These are phyloP conservation scores for Trissoscelio sp. DNA, from an alignment of 2,888 invertebrate genomes.

Conservation along the genomic window DNA sequence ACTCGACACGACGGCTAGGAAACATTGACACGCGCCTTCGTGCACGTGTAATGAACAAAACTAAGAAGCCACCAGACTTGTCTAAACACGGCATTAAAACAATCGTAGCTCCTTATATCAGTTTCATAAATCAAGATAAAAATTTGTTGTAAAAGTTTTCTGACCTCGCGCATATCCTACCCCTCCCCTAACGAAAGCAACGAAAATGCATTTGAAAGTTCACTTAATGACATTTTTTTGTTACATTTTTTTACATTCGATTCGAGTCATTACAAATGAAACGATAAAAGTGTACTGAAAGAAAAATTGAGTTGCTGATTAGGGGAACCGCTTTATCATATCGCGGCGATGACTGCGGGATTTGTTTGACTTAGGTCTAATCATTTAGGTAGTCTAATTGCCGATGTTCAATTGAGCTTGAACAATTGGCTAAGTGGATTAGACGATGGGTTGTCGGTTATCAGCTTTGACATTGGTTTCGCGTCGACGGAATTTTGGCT, in stretches of 20 bases:
- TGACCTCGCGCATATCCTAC: constrained; percentile 37
- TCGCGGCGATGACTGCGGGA: constrained; percentile 20
- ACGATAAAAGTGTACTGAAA: not conserved
- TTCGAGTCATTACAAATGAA: too few relatives aligned
- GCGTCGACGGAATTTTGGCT: constrained; percentile 8
- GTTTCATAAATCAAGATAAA: constrained; percentile 67
- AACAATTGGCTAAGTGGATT: constrained; percentile 47
- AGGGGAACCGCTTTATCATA: constrained; percentile 27
- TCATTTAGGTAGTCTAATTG: constrained; percentile 35
- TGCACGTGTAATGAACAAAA: constrained; percentile 64
- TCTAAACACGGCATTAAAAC: constrained; percentile 59
- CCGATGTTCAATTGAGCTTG: constrained; percentile 30
- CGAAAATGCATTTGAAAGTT: too few relatives aligned
- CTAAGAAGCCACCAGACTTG: constrained; percentile 59
- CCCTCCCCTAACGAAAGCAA: too few relatives aligned
- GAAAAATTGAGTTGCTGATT: constrained; percentile 7
- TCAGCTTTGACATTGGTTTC: constrained; percentile 28
- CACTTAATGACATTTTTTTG: too few relatives aligned
- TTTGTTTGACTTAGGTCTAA: constrained; percentile 41
- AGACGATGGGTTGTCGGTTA: constrained; percentile 24
- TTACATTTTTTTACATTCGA: too few relatives aligned
- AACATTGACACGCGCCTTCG: constrained; percentile 62
- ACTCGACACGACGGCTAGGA: constrained; percentile 33
- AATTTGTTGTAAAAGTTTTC: constrained; percentile 57
- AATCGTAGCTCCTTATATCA: constrained; percentile 58